phyloP scores from a whole-genome alignment of 2,113 vertebrate genomes.

The Albula glossodonta region DNA sequence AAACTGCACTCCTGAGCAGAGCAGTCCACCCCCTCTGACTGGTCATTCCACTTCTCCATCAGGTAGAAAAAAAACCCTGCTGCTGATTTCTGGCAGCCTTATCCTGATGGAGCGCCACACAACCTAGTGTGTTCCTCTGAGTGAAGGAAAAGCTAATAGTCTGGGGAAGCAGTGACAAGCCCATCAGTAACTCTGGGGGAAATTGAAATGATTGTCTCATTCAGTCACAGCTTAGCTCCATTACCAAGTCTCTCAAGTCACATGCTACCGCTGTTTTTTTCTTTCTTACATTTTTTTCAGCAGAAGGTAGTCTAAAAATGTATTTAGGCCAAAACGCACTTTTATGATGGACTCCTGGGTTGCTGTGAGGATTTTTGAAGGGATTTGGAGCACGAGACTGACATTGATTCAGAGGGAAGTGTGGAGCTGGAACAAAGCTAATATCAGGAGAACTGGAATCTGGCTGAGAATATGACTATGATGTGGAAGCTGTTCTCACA shows the following conservation, averaged over 20 bases:
- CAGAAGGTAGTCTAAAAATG: conserved; percentile 4
- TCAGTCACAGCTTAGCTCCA: conserved; percentile 46
- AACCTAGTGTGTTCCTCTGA: conserved; percentile 5
- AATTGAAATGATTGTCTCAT: conserved; percentile 53
- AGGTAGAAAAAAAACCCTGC: not conserved
- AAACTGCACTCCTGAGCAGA: too few relatives aligned
- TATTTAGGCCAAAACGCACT: conserved; percentile 6
- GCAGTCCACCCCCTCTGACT: too few relatives aligned
- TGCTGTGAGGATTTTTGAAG: conserved; percentile 7
- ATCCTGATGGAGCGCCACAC: not conserved
- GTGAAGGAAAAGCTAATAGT: conserved; percentile 38
- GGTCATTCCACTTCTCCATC: too few relatives aligned
- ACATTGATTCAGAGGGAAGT: conserved; percentile 11
- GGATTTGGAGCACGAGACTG: conserved; percentile 9
- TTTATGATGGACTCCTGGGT: not conserved
- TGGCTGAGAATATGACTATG: not conserved
- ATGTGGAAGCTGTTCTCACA: not conserved
- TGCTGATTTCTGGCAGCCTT: not conserved
- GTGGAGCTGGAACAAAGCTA: not conserved
- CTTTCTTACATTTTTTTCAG: not conserved
- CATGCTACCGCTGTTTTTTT: not conserved
- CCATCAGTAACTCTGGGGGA: conserved; percentile 51
- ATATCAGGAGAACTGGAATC: not conserved
- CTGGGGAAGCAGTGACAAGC: conserved; percentile 38
- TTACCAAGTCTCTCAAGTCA: conserved; percentile 40